These are phyloP conservation scores for Calephelis nemesis DNA, from an alignment of 1,140 invertebrate genomes.

Conservation along the genomic window DNA sequence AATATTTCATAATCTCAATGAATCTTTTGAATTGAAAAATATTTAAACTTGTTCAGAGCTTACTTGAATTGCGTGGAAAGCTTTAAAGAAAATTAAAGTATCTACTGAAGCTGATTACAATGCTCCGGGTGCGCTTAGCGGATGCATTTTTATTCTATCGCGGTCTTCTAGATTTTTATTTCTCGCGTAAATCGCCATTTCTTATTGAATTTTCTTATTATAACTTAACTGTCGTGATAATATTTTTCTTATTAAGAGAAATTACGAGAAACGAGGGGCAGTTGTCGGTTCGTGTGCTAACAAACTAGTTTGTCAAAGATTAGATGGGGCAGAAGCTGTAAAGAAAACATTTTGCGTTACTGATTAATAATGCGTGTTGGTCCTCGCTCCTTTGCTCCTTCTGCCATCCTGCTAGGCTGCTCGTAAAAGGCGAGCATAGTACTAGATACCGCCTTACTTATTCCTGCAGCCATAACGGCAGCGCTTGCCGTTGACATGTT, in stretches of 20 bases:
- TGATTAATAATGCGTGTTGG: too few species aligned
- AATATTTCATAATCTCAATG: neutral
- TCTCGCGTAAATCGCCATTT: neutral
- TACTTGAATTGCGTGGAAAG: neutral
- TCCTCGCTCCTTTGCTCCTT: too few species aligned
- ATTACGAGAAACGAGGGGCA: neutral
- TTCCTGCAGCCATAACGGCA: too few species aligned
- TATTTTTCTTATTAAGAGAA: constrained; percentile 8
- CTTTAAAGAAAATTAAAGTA: constrained; percentile 17
- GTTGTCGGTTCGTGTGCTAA: constrained; percentile 4
- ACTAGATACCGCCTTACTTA: too few species aligned
- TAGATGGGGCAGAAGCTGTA: neutral
- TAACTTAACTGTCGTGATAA: constrained; percentile 11
- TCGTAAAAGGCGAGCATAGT: too few species aligned
- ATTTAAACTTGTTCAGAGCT: constrained; percentile 1
- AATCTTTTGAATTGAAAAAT: neutral
- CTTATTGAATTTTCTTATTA: constrained; percentile 16
- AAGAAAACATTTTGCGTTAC: too few species aligned
- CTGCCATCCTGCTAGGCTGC: too few species aligned
- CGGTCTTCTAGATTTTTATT: neutral
- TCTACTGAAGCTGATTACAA: constrained; percentile 11
- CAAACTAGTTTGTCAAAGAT: constrained; percentile 6
- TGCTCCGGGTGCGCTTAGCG: constrained; percentile 6
- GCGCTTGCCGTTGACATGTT: too few species aligned
- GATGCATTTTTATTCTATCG: constrained; percentile 14